Base-by-base conservation (phyloP, 2,888 invertebrate genomes). In the Trachelus stipa region DNA sequence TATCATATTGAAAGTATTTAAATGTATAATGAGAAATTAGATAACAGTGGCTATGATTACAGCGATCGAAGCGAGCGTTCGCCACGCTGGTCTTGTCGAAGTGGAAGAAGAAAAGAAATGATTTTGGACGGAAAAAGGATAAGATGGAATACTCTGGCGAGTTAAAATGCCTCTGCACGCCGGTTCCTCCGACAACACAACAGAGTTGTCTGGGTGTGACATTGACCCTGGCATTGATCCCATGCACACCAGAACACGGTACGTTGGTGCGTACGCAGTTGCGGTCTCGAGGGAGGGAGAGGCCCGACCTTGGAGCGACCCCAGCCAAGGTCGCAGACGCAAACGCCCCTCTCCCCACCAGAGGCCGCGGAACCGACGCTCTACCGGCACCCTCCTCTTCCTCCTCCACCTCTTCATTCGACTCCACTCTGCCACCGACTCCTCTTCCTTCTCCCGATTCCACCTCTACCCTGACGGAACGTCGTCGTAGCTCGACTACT, bases 191-290 rank as follows among this genome's bases (percentile, higher is more conserved):
- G 40, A 56, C 40, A 56, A 56, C 40, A 56, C 40, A 56, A 23
- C 23, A 56, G 3, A 33, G 30, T 71, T 11, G 71, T 30, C 71
- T 71, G 71, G 33, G 71, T 84, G 84, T 89, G 89, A 90, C 89
- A 90, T 89, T 90, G 90, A 90, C 90, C 90, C 89, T 89, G 90
- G 87, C 90, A 90, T 88, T 88, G 90, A 89, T 90, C 89, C 81
- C 81, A 83, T 82, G 80, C 75, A 77, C 77, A 75, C 77, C 33
- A 34, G 40, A 79, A 75, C 81, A 79, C 75, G 77, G 79, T 76
- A 79, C 78, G 80, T 75, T 73, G 81, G 80, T 83, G 84, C 84
- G 83, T 84, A 84, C 82, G 82, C 81, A 80, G 81, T 79, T 79
- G 81, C 78, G 82, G 77, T 77, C 79, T 78, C 82, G 85, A 79